phyloP scores from a whole-genome alignment of 2,113 vertebrate genomes.

The Gasterosteus nipponicus region DNA sequence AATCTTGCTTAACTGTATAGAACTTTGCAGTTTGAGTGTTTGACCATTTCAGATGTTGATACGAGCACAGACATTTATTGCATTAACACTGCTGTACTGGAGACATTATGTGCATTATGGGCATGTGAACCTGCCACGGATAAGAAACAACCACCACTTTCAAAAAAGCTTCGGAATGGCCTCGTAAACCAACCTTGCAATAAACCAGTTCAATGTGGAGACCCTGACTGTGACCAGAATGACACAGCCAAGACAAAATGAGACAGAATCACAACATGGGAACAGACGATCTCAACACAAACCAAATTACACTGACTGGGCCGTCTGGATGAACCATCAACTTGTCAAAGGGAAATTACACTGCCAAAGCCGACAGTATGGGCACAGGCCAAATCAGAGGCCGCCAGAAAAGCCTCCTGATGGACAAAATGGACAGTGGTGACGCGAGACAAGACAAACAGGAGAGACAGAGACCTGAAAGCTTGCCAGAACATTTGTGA shows the following conservation, averaged over 20 bases:
- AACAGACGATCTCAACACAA: slow-evolving; percentile 47
- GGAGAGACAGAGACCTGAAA: slow-evolving; percentile 33
- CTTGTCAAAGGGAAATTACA: slow-evolving; percentile 61
- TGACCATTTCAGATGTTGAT: slow-evolving; percentile 1
- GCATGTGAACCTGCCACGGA: slow-evolving; percentile 15
- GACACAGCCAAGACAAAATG: slow-evolving; percentile 47
- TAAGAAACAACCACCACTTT: slow-evolving; percentile 19
- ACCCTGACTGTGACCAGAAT: slow-evolving; percentile 50
- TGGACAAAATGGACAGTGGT: slow-evolving; percentile 47
- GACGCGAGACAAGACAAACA: slow-evolving; percentile 38
- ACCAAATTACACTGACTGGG: slow-evolving; percentile 46
- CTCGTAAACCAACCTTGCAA: slow-evolving; percentile 33
- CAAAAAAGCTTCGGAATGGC: slow-evolving; percentile 2
- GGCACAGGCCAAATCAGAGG: slow-evolving; percentile 52
- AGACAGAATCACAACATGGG: slow-evolving; percentile 53
- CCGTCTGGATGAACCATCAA: slow-evolving; percentile 41
- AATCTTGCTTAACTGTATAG: neutral
- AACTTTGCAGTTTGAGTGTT: neutral
- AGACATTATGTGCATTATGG: neutral
- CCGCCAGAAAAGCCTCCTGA: slow-evolving; percentile 42
- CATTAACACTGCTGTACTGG: neutral
- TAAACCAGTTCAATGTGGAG: slow-evolving; percentile 18
- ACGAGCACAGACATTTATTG: neutral
- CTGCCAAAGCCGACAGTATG: slow-evolving; percentile 50
- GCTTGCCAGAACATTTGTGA: slow-evolving; percentile 42